Base-by-base conservation (phyloP, 2,797 vertebrate genomes). In the Ciconia nigra region DNA sequence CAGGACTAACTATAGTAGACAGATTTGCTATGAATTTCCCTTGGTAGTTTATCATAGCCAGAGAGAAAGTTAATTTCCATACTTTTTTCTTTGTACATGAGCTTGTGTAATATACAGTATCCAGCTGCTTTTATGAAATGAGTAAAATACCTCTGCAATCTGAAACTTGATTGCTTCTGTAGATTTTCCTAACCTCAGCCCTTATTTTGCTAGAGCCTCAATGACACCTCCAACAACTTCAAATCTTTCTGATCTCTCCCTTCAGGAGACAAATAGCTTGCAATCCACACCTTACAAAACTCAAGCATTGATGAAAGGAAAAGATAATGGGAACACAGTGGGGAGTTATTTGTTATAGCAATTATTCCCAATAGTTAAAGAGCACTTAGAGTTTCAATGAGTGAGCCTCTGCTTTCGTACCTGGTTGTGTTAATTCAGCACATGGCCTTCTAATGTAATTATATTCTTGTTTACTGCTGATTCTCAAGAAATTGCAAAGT, bases 41-140 rank as follows among this genome's bases (percentile, higher is more conserved):
- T 93, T 80, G 87, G 82, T 94, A 85, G 44, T 94, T 96, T 97
- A 91, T 52, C 82, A 80, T 85, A 97, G 94, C 90, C 94, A 93
- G 86, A 78, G 89, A 95, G 84, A 96, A 86, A 83, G 63, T 87
- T 97, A 86, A 97, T 98, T 98, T 97, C 90, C 92, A 58, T 94
- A 81, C 61, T 42, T 91, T 93, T 96, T 66, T 41, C 73, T 96
- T 97, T 91, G 96, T 71, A 71, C 42, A 69, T 19, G 62, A 90
- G 39, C 90, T 91, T 69, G 54, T 83, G 82, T 44, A 89, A 83
- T 61, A 67, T 62, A 37, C 20, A 79, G 49, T 17, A 86, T 77
- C 89, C 85, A 96, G 79, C 84, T 91, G 90, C 57, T 87, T 76
- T 87, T 74, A 89, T 84, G 71, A 93, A 89, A 82, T 84, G 33